Evolutionary conservation across 2,888 invertebrate species (phyloP).

Genomic region (Drosophila pseudotakahashii): DNA sequence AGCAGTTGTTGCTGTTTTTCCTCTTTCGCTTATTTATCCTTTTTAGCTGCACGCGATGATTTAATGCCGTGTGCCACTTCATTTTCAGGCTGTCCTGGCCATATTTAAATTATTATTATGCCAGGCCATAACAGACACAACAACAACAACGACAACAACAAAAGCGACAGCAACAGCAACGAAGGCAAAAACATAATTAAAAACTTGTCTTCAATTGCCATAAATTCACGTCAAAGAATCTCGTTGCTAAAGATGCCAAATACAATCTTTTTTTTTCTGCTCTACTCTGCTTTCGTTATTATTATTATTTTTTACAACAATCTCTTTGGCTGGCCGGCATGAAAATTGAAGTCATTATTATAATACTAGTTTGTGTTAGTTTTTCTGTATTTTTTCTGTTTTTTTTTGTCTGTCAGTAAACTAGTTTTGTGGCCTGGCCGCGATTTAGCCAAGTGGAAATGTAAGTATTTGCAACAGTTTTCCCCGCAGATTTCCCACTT

Average conservation of each 20-base stretch:
- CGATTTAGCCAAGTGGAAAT: conserved; percentile 64
- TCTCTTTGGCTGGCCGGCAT: conserved; percentile 65
- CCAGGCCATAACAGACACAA: conserved; percentile 48
- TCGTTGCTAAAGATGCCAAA: conserved; percentile 68
- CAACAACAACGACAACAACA: conserved; percentile 23
- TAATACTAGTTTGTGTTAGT: conserved; percentile 44
- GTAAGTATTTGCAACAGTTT: conserved; percentile 45
- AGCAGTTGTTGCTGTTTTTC: conserved; percentile 19
- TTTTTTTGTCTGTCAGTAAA: conserved; percentile 40
- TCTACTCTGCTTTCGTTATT: conserved; percentile 46
- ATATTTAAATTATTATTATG: conserved; percentile 79
- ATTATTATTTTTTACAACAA: conserved; percentile 69
- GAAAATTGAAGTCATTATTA: conserved; percentile 76
- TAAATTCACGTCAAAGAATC: conserved; percentile 80
- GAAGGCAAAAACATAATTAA: conserved; percentile 71
- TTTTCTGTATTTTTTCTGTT: conserved; percentile 23
- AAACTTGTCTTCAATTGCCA: conserved; percentile 81
- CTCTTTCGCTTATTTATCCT: conserved; percentile 62
- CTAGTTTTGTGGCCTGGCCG: conserved; percentile 62
- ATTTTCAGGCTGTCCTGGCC: conserved; percentile 63
- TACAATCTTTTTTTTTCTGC: conserved; percentile 38
- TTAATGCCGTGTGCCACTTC: conserved; percentile 78
- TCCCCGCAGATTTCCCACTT: conserved; percentile 32
- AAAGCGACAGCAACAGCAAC: conserved; percentile 27
- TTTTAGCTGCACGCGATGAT: conserved; percentile 78